Evolutionary conservation across 2,888 invertebrate species (phyloP).

Genomic region (Melieria crassipennis): DNA sequence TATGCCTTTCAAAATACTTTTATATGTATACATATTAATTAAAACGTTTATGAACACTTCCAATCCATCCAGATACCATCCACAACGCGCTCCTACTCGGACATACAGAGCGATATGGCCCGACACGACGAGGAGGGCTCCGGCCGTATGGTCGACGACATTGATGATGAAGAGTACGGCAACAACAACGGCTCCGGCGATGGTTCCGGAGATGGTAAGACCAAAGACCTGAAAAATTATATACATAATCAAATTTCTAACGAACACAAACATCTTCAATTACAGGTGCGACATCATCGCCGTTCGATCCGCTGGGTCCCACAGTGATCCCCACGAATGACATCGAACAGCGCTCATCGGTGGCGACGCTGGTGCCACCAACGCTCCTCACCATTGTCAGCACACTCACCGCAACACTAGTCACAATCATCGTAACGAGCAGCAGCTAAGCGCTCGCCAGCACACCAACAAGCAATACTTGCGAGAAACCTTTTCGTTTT

Average conservation of each 20-base stretch:
- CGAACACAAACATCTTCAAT: not conserved
- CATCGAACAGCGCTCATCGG: constrained; percentile 42
- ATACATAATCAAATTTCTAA: not conserved
- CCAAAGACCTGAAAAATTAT: not conserved
- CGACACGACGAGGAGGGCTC: constrained; percentile 62
- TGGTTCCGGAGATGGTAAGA: constrained; percentile 62
- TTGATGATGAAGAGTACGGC: constrained; percentile 62
- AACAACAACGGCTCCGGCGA: constrained; percentile 61
- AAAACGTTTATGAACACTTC: not conserved
- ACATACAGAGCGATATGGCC: constrained; percentile 66
- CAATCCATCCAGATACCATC: constrained; percentile 53
- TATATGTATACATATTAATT: not conserved
- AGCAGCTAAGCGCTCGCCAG: constrained; percentile 32
- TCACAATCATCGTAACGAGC: constrained; percentile 49
- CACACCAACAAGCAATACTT: constrained; percentile 9
- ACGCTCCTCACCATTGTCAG: not conserved
- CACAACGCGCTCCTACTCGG: constrained; percentile 56
- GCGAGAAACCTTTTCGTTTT: constrained; percentile 6
- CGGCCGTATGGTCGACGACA: constrained; percentile 55
- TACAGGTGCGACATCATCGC: constrained; percentile 49
- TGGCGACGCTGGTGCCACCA: constrained; percentile 40
- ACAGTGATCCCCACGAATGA: constrained; percentile 46
- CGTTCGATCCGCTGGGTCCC: constrained; percentile 50
- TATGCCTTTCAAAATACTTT: not conserved
- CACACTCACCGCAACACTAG: constrained; percentile 48